Conservation (phyloP, 2,797 vertebrate genomes). For the Alfaro cultratus region DNA sequence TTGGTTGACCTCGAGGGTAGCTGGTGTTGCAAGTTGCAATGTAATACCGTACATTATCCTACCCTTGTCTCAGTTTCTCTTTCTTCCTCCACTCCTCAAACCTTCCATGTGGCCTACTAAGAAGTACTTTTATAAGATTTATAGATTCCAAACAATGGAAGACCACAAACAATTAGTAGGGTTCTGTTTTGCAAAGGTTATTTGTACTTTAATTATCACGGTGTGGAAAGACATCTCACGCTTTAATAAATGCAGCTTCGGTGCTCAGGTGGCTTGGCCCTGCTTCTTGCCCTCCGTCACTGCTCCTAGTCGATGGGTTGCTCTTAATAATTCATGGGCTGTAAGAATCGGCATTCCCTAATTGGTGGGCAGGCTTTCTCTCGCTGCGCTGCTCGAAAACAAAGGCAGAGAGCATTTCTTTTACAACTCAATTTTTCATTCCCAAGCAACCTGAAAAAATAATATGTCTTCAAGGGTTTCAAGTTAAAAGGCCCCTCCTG, state of each 20-base stretch:
- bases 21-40: slow-evolving; percentile 69
- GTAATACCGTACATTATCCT: slow-evolving; percentile 66
- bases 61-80: slow-evolving; percentile 23
- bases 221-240: slow-evolving; percentile 12
- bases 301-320: slow-evolving; percentile 62
- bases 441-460: slow-evolving; percentile 26
- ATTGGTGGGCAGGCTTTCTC: slow-evolving; percentile 71
- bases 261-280: slow-evolving; percentile 62
- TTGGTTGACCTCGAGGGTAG: slow-evolving; percentile 76
- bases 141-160: slow-evolving; percentile 29
- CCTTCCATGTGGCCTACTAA: slow-evolving; percentile 10
- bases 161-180: neutral
- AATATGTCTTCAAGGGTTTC: slow-evolving; percentile 53
- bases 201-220: slow-evolving; percentile 45
- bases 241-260: slow-evolving; percentile 51
- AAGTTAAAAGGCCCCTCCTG: slow-evolving; percentile 62
- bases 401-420: slow-evolving; percentile 39
- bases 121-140: slow-evolving; percentile 38
- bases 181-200: slow-evolving; percentile 6
- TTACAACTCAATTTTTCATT: slow-evolving; percentile 2
- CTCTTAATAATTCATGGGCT: slow-evolving; percentile 79
- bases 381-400: slow-evolving; percentile 54
- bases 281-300: slow-evolving; percentile 49
- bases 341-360: slow-evolving; percentile 66
- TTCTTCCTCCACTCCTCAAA: neutral